Evolutionary conservation across 64 coral and sea anemone species (phyloP), one percentile per base, ranked within the genome.

Genomic region (Exaiptasia diaphana): DNA sequence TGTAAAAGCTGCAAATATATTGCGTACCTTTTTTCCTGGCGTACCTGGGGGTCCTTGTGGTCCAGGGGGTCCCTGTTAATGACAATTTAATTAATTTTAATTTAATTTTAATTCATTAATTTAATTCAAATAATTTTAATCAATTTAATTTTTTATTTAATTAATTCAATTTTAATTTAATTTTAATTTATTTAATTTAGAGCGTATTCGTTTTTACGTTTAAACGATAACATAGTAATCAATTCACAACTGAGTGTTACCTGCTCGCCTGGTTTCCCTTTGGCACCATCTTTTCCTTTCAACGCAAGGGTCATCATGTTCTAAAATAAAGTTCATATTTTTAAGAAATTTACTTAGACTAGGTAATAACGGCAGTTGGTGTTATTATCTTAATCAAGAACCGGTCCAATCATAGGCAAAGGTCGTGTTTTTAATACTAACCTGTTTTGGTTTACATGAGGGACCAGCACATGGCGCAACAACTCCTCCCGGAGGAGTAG

Each of bases 301-400:
- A 94, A 72, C 13, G 91, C 91, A 14, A 94, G 79, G 21, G 91
- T 94, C 86, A 94, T 84, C 65, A 89, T 63, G 48, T 83, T 94
- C 91, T 94, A 79, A 64, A 55, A 32, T 37, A 38, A 20, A 39
- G 27, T 27, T n/a, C n/a, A 20, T 24, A 14, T 17, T 36, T 40
- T 11, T 49, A 65, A 67, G 63, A 23, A 25, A 43, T 25, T 24
- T 74, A 43, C 24, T 68, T 27, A 53, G 52, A 71, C 18, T 29
- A 45, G 20, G 48, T 68, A 56, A 50, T 70, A 24, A 22, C 79
- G 78, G 59, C 63, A 88, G 13, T 80, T 45, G 1, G 64, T 18
- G 38, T 50, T n/a, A n/a, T n/a, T n/a, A n/a, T n/a, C n/a, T n/a
- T n/a, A n/a, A n/a, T n/a, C n/a, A n/a, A n/a, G n/a, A n/a, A n/a